These are phyloP conservation scores for Homarus americanus DNA, from an alignment of 1,140 invertebrate genomes.

Conservation along the genomic window DNA sequence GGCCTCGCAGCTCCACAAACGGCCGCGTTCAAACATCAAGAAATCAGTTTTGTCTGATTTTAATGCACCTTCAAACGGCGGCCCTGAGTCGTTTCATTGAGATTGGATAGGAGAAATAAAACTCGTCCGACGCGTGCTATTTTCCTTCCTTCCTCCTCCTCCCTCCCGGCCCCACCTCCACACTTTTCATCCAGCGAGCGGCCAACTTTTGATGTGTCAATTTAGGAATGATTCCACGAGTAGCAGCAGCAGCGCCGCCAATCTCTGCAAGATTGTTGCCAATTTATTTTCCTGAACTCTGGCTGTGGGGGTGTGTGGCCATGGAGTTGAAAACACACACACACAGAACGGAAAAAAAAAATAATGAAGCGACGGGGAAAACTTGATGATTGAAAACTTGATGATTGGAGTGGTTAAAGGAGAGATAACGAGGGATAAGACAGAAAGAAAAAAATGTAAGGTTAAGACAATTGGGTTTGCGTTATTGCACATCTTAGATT, in stretches of 20 bases:
- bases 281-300: constrained; percentile 54
- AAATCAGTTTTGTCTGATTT: constrained; percentile 70
- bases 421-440: no score
- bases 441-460: no score
- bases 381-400: no score
- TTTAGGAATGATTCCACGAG: constrained; percentile 63
- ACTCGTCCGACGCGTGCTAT: constrained; percentile 40
- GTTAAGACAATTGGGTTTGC: no score
- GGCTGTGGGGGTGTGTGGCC: background rate
- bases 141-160: constrained; percentile 17
- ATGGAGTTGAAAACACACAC: no score
- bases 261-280: constrained; percentile 65
- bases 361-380: no score
- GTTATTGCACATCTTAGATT: no score
- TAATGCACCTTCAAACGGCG: constrained; percentile 67
- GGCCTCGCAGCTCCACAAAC: constrained; percentile 49
- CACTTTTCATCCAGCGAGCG: constrained; percentile 60
- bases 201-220: constrained; percentile 70
- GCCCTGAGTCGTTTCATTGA: constrained; percentile 66
- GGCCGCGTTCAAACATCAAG: constrained; percentile 60
- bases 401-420: no score
- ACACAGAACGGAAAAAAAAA: no score
- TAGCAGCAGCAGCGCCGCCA: constrained; percentile 31
- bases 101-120: constrained; percentile 69
- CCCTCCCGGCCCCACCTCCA: background rate